Conservation (phyloP, 2,113 vertebrate species). For the Ploceus nigricollis region DNA sequence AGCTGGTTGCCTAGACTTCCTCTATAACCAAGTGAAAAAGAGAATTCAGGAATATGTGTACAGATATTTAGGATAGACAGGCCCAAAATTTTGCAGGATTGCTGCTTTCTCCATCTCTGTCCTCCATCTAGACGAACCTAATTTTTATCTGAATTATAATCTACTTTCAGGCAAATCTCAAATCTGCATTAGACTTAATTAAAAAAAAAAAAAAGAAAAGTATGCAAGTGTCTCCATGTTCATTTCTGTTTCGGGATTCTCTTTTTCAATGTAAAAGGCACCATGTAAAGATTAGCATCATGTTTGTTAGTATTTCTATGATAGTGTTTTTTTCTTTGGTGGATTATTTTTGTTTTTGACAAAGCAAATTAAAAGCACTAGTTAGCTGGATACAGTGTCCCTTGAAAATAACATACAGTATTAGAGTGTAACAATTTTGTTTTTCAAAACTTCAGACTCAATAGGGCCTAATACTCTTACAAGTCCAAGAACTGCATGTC, state of each 20-base stretch:
- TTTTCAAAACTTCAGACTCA: not conserved
- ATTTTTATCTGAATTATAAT: not conserved
- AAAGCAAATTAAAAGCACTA: not conserved
- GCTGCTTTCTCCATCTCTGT: not conserved
- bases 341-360: not conserved
- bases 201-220: not conserved
- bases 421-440: not conserved
- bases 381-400: not conserved
- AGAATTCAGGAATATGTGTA: not conserved
- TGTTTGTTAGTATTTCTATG: not conserved
- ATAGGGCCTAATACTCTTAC: not conserved
- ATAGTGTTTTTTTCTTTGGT: not conserved
- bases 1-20: not conserved
- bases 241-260: not conserved
- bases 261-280: not conserved
- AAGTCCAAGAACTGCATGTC: not conserved
- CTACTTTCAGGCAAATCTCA: not conserved
- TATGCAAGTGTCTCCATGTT: fast-evolving
- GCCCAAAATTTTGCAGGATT: not conserved
- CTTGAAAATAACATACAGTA: not conserved
- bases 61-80: not conserved
- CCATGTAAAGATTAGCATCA: not conserved
- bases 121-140: not conserved
- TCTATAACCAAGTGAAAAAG: not conserved
- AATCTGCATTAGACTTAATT: not conserved